Evolutionary conservation across 1,140 invertebrate genomes (phyloP).

Genomic region (Meloidogyne chitwoodi): DNA sequence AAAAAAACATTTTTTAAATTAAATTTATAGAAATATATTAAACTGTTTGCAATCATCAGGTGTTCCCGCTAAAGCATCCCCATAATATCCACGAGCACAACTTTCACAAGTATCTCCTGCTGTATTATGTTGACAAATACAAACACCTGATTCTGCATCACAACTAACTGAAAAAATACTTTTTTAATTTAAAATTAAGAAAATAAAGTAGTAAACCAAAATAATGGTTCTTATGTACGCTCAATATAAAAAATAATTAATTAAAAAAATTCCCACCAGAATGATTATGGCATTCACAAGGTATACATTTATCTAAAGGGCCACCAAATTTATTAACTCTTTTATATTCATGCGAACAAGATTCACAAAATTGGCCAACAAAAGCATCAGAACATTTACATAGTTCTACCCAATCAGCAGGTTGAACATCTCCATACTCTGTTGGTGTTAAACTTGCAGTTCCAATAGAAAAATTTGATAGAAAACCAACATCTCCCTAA

Average conservation of each 20-base stretch:
- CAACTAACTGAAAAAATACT: not conserved
- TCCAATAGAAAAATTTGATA: constrained; percentile 43
- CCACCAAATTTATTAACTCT: constrained; percentile 83
- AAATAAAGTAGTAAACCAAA: constrained; percentile 62
- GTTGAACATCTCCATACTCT: constrained; percentile 62
- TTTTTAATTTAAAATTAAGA: constrained; percentile 80
- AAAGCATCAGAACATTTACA: constrained; percentile 89
- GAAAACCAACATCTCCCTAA: constrained; percentile 62
- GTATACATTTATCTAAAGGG: constrained; percentile 83
- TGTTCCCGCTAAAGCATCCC: constrained; percentile 83
- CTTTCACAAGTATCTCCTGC: constrained; percentile 87
- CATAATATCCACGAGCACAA: constrained; percentile 88
- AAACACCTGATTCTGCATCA: constrained; percentile 64
- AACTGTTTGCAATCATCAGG: constrained; percentile 82
- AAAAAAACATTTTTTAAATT: not conserved
- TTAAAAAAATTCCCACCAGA: constrained; percentile 67
- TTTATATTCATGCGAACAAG: constrained; percentile 84
- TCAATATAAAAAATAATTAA: not conserved
- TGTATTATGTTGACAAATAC: constrained; percentile 73
- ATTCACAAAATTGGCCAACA: constrained; percentile 88
- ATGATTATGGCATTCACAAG: constrained; percentile 90
- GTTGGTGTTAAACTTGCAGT: constrained; percentile 40
- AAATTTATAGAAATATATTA: not conserved
- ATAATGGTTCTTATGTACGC: too few relatives aligned
- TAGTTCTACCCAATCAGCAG: constrained; percentile 86